phyloP scores from a whole-genome alignment of 2,797 vertebrate species.

The Urophycis tenuis region DNA sequence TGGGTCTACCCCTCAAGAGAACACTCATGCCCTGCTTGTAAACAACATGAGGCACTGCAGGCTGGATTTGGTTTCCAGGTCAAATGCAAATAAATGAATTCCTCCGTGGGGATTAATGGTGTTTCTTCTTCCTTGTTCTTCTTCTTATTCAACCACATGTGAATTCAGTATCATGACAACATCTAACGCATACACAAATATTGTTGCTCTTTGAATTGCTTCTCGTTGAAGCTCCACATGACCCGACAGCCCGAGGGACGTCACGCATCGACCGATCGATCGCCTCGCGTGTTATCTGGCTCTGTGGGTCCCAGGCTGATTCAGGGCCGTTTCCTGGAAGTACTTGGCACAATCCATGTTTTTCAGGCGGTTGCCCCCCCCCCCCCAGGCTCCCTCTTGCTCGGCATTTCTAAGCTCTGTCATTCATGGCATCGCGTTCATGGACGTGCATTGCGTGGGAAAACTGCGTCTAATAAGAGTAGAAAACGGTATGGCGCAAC shows the following conservation, averaged over 20 bases:
- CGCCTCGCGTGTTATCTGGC: background rate
- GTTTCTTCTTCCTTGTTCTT: background rate
- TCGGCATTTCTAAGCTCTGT: background rate
- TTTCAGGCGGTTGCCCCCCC: conserved; percentile 39
- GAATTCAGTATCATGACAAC: background rate
- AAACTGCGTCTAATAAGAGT: background rate
- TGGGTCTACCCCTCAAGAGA: background rate
- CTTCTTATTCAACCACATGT: background rate
- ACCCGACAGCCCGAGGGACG: background rate
- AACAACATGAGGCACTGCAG: background rate
- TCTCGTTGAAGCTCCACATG: background rate
- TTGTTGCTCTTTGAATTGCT: background rate
- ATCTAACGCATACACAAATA: background rate
- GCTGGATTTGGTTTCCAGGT: background rate
- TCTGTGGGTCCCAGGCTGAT: conserved; percentile 18
- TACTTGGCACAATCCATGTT: conserved; percentile 44
- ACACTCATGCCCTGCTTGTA: background rate
- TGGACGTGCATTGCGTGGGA: background rate
- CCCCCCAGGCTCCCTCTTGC: background rate
- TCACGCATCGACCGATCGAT: background rate
- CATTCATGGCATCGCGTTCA: background rate
- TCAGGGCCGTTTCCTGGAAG: conserved; percentile 46
- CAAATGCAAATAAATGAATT: background rate
- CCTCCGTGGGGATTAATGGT: background rate
- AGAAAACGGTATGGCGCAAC: background rate